Evolutionary conservation across 2,888 invertebrate genomes (phyloP).

Genomic region (Cerastoderma edule): DNA sequence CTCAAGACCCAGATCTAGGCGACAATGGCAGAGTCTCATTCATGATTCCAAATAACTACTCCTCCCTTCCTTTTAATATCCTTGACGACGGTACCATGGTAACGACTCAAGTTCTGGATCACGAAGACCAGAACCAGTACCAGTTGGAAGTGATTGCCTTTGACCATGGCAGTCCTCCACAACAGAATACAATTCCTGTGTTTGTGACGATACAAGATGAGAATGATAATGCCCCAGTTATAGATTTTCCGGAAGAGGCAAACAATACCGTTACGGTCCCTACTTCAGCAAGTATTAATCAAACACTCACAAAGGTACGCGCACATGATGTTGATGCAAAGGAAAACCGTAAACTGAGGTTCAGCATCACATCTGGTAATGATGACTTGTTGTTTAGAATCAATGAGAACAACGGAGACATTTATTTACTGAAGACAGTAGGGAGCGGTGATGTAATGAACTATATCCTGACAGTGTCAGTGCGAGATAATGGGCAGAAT

Average conservation of each 20-base stretch:
- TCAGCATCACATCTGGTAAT: constrained; percentile 52
- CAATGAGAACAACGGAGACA: constrained; percentile 55
- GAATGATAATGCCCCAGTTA: constrained; percentile 73
- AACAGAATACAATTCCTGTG: constrained; percentile 62
- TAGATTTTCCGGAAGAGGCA: constrained; percentile 69
- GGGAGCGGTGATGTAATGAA: constrained; percentile 50
- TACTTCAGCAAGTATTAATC: constrained; percentile 52
- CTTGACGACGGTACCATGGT: constrained; percentile 67
- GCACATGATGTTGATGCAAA: constrained; percentile 63
- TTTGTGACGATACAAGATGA: constrained; percentile 65
- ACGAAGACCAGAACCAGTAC: constrained; percentile 65
- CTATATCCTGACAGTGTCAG: constrained; percentile 59
- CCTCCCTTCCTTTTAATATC: constrained; percentile 63
- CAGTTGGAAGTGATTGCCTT: constrained; percentile 63
- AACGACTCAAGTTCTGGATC: constrained; percentile 63
- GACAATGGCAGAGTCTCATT: constrained; percentile 66
- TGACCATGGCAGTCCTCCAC: constrained; percentile 67
- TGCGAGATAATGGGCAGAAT: constrained; percentile 58
- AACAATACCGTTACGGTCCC: constrained; percentile 67
- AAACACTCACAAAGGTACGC: constrained; percentile 50
- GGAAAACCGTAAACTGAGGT: constrained; percentile 53
- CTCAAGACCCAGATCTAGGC: constrained; percentile 92
- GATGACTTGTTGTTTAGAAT: constrained; percentile 50
- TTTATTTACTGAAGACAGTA: constrained; percentile 50
- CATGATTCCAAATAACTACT: constrained; percentile 45